Percentiles rank a stretch among this genome's conserved stretches.
phyloP scores from a whole-genome alignment of 2,888 invertebrate species.

The Bembecia ichneumoniformis region DNA sequence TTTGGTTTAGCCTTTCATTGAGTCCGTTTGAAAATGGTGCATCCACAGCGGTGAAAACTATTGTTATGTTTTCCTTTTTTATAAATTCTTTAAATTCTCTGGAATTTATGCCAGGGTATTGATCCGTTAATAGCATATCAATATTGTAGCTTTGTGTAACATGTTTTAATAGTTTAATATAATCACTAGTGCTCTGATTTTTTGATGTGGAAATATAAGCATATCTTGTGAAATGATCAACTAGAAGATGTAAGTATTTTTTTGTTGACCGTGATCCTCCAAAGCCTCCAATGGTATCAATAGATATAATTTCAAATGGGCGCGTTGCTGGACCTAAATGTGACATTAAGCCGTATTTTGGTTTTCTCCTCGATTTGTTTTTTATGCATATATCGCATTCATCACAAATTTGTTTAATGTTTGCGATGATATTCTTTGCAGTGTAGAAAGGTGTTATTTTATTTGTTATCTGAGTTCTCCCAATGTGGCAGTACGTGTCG shows the following conservation, averaged over 20 bases:
- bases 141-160: constrained; percentile 1
- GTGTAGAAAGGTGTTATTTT: too few relatives aligned
- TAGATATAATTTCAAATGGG: constrained; percentile 7
- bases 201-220: too few relatives aligned
- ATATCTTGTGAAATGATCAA: constrained; percentile 7
- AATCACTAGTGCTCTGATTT: constrained; percentile 12
- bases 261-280: constrained; percentile 18
- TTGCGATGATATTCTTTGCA: too few relatives aligned
- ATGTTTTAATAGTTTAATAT: constrained; percentile 11
- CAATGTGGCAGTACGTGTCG: constrained; percentile 6
- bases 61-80: too few relatives aligned
- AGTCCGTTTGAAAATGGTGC: too few relatives aligned
- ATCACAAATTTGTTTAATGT: too few relatives aligned
- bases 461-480: too few relatives aligned
- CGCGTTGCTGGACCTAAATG: constrained; percentile 6
- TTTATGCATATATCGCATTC: too few relatives aligned
- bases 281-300: constrained; percentile 12
- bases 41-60: too few relatives aligned
- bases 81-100: constrained; percentile 11
- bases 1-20: too few relatives aligned
- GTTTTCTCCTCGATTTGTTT: too few relatives aligned
- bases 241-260: constrained; percentile 13
- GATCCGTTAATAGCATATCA: constrained; percentile 11
- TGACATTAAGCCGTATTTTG: too few relatives aligned
- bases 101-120: constrained; percentile 19